These are phyloP conservation scores for Atta texana DNA, from an alignment of 1,140 invertebrate genomes.

Conservation along the genomic window DNA sequence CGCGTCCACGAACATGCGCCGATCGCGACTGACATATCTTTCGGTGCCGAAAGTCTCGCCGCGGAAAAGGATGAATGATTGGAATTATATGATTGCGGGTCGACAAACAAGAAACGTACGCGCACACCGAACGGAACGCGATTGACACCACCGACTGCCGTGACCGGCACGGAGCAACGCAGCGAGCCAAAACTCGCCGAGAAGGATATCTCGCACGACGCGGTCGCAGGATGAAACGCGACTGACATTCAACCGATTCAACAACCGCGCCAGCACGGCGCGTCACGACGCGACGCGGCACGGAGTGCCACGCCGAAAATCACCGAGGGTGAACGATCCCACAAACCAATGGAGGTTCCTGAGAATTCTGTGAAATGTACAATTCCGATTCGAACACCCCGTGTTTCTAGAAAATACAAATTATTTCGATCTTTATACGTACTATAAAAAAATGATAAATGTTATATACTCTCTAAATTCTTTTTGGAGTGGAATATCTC, in stretches of 20 bases:
- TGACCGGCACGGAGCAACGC: background rate
- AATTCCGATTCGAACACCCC: background rate
- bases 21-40: conserved; percentile 2
- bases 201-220: background rate
- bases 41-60: conserved; percentile 11
- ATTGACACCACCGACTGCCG: background rate
- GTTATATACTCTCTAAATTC: too few species aligned
- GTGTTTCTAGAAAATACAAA: background rate
- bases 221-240: conserved; percentile 54
- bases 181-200: conserved; percentile 17
- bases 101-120: background rate
- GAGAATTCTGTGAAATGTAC: background rate
- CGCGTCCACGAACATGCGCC: background rate
- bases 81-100: background rate
- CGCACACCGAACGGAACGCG: background rate
- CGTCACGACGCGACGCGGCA: background rate
- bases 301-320: conserved; percentile 33
- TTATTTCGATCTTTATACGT: background rate
- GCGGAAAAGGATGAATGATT: background rate
- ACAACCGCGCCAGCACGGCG: background rate
- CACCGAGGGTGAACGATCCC: conserved; percentile 43
- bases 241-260: conserved; percentile 8
- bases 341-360: conserved; percentile 5
- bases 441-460: background rate
- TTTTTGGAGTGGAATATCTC: too few species aligned